Conservation (phyloP, 2,888 invertebrate species). For the Heliconius cydno region DNA sequence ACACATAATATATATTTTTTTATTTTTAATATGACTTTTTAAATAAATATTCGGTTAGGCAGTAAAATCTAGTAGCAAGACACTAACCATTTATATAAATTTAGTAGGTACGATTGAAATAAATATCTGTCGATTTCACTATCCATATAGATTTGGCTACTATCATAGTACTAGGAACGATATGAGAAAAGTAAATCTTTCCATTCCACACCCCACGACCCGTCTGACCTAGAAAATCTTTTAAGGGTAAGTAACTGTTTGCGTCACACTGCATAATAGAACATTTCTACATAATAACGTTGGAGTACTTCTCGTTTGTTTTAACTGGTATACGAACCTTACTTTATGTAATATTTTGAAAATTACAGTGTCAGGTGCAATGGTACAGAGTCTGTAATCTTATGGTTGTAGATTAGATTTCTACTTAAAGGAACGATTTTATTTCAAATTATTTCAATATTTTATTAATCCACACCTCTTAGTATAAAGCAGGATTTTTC, state of each 20-base stretch:
- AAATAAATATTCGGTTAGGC: neutral
- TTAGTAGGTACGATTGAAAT: neutral
- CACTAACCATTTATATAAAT: neutral
- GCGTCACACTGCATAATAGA: conserved; percentile 35
- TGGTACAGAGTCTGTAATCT: too few relatives aligned
- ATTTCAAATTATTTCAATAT: too few relatives aligned
- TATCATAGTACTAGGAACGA: conserved; percentile 5
- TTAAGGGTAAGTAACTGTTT: conserved; percentile 40
- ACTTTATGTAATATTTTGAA: neutral
- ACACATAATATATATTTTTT: too few relatives aligned
- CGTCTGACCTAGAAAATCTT: conserved; percentile 40
- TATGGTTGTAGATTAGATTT: too few relatives aligned
- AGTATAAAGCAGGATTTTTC: too few relatives aligned
- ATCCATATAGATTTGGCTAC: neutral
- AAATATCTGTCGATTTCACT: neutral
- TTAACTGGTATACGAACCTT: neutral
- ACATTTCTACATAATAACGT: conserved; percentile 28
- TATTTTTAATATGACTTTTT: neutral
- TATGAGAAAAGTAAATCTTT: conserved; percentile 18
- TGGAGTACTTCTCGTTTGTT: conserved; percentile 11
- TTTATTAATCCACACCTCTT: too few relatives aligned
- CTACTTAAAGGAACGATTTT: too few relatives aligned
- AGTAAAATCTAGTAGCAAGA: neutral
- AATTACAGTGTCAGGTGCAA: too few relatives aligned
- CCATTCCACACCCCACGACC: conserved; percentile 26